Evolutionary conservation across 2,888 invertebrate species (phyloP).

Genomic region (Erannis defoliaria): DNA sequence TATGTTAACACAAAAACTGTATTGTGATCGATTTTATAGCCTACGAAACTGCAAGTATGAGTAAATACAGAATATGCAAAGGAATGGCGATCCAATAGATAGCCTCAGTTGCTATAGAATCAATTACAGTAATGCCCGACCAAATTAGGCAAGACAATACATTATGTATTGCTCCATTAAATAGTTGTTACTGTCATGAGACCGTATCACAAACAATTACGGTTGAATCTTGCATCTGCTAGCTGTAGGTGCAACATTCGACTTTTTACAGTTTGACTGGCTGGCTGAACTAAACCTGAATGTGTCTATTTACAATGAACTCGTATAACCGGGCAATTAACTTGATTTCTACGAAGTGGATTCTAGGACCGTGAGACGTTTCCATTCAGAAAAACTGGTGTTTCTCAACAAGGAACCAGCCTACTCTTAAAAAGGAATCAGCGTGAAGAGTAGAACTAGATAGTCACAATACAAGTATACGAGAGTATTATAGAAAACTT

Average conservation of each 20-base stretch:
- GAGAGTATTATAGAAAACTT: not conserved
- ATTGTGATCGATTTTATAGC: not conserved
- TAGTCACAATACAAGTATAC: conserved; percentile 8
- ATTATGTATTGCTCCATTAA: conserved; percentile 22
- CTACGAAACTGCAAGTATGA: not conserved
- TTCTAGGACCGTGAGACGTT: conserved; percentile 25
- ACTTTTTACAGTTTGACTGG: not conserved
- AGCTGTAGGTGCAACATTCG: conserved; percentile 1
- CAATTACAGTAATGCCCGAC: conserved; percentile 27
- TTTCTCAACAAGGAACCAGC: conserved; percentile 3
- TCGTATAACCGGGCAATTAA: conserved; percentile 17
- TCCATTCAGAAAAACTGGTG: conserved; percentile 15
- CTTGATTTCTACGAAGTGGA: conserved; percentile 17
- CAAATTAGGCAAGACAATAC: conserved; percentile 28
- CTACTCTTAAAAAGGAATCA: conserved; percentile 16
- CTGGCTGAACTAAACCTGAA: conserved; percentile 20
- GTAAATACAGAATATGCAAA: conserved; percentile 1
- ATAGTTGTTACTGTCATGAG: not conserved
- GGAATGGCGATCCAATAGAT: conserved; percentile 19
- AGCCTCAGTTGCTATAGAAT: conserved; percentile 13
- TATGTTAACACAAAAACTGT: not conserved
- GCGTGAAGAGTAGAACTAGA: too few species aligned
- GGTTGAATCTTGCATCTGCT: conserved; percentile 4
- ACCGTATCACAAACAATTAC: conserved; percentile 6
- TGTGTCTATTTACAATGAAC: conserved; percentile 15